Percentiles rank a stretch among this genome's conserved stretches.
These are phyloP conservation scores for Samia ricini DNA, from an alignment of 1,140 invertebrate genomes.

Conservation along the genomic window DNA sequence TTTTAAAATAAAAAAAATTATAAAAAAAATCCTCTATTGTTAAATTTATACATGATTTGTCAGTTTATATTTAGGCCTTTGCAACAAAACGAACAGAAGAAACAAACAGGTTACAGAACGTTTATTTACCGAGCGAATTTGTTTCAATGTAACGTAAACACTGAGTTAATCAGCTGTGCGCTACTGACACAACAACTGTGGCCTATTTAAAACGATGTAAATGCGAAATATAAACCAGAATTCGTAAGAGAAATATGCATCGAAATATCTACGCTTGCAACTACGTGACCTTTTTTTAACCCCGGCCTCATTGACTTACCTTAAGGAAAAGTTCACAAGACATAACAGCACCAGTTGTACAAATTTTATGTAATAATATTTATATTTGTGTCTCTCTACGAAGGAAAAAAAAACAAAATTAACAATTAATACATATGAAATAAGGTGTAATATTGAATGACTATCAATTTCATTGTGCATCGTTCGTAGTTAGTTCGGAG, in stretches of 20 bases:
- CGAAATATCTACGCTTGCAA: not conserved
- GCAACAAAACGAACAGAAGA: not conserved
- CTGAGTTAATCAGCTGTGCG: constrained; percentile 35
- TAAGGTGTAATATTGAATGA: constrained; percentile 27
- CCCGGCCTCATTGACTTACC: constrained; percentile 5
- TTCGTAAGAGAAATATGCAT: not conserved
- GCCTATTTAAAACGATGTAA: constrained; percentile 23
- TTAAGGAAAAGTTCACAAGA: constrained; percentile 4
- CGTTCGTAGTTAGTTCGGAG: constrained; percentile 34
- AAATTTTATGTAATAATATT: constrained; percentile 37
- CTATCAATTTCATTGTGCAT: constrained; percentile 2
- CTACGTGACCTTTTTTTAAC: constrained; percentile 2
- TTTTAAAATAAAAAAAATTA: no score
- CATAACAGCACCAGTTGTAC: constrained; percentile 33
- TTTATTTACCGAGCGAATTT: constrained; percentile 12
- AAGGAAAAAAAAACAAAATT: constrained; percentile 12
- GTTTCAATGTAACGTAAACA: constrained; percentile 17
- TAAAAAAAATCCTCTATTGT: not conserved
- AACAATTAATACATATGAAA: constrained; percentile 17
- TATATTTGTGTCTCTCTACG: constrained; percentile 21
- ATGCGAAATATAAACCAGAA: constrained; percentile 2
- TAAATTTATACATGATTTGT: not conserved
- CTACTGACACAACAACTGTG: constrained; percentile 32
- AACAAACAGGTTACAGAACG: not conserved
- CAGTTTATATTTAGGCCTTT: not conserved